Percentiles rank a stretch among this genome's conserved stretches.
Evolutionary conservation across 2,797 vertebrate genomes (phyloP).

Genomic region (Erethizon dorsatum): DNA sequence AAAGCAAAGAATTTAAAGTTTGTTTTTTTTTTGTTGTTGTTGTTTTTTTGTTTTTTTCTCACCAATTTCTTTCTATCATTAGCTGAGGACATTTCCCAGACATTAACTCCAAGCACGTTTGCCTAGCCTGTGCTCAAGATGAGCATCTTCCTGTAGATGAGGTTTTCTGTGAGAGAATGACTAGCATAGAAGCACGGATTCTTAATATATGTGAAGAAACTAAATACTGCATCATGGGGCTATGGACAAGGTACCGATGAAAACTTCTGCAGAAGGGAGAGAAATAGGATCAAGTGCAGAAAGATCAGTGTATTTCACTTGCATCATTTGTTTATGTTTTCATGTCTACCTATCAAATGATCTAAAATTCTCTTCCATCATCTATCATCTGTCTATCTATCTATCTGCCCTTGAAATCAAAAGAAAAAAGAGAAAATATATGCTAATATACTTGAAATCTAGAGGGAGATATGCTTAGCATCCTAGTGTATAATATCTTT

Average conservation of each 20-base stretch:
- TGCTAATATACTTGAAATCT: neutral
- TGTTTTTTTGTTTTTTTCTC: neutral
- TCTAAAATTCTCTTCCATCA: neutral
- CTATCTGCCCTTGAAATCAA: neutral
- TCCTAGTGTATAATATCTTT: neutral
- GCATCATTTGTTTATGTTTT: neutral
- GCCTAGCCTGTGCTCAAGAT: neutral
- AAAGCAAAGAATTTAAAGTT: neutral
- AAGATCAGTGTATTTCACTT: neutral
- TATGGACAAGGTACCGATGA: neutral
- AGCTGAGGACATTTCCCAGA: neutral
- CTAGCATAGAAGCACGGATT: neutral
- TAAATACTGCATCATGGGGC: rapidly evolving
- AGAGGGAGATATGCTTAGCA: neutral
- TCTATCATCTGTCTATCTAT: neutral
- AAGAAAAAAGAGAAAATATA: neutral
- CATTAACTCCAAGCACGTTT: neutral
- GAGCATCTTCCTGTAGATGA: neutral
- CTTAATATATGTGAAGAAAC: neutral
- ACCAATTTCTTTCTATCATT: neutral
- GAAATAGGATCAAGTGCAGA: neutral
- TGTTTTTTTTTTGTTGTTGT: no score
- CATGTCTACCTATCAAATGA: neutral
- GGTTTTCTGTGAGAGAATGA: neutral
- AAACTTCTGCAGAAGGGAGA: neutral